These are phyloP conservation scores for Geopemphigus sp. DNA, from an alignment of 1,140 invertebrate species.

Conservation along the genomic window DNA sequence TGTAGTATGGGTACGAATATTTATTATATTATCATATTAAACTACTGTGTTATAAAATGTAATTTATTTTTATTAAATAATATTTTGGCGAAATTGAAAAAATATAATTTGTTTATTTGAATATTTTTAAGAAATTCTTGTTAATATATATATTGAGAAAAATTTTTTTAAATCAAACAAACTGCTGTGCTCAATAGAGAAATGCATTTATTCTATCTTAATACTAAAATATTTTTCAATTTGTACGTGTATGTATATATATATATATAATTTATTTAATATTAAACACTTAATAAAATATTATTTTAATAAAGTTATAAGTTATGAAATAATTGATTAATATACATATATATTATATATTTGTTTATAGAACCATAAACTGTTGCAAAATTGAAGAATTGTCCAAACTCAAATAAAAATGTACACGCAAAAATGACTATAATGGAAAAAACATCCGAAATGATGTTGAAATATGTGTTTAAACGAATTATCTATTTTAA, in stretches of 20 bases:
- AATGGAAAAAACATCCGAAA: conserved; percentile 10
- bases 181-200: too few species aligned
- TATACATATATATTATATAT: conserved; percentile 17
- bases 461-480: conserved; percentile 22
- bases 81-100: too few species aligned
- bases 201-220: too few species aligned
- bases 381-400: conserved; percentile 11
- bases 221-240: background rate
- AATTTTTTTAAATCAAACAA: too few species aligned
- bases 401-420: conserved; percentile 27
- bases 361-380: conserved; percentile 37
- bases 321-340: background rate
- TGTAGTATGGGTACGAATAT: background rate
- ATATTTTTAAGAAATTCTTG: too few species aligned
- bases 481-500: conserved; percentile 37
- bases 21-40: background rate
- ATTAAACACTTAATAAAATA: background rate
- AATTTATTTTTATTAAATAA: too few species aligned
- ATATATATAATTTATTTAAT: background rate
- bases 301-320: background rate
- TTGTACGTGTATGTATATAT: background rate
- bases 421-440: conserved; percentile 32
- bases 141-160: too few species aligned
- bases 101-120: too few species aligned
- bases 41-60: too few species aligned